These are phyloP conservation scores for Tarsius wallacei DNA, from an alignment of 2,797 vertebrate genomes.

Conservation along the genomic window DNA sequence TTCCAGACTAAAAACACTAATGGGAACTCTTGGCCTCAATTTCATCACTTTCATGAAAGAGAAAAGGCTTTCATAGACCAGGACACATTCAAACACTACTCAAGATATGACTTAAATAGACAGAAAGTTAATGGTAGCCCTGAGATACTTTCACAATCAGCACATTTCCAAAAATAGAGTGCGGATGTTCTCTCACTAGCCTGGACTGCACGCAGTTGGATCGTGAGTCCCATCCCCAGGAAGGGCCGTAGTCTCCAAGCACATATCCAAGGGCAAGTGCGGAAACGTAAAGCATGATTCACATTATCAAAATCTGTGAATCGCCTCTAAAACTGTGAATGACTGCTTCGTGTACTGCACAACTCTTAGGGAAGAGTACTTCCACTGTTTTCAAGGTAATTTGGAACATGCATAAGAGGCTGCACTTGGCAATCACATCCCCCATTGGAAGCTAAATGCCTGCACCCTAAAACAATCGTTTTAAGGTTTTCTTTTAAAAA, in stretches of 20 bases:
- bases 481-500: neutral
- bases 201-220: neutral
- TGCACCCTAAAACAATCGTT: neutral
- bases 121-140: neutral
- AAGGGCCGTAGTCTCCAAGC: neutral
- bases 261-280: neutral
- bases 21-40: conserved; percentile 60
- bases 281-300: neutral
- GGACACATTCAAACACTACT: neutral
- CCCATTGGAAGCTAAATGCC: neutral
- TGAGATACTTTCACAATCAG: conserved; percentile 49
- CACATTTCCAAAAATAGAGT: conserved; percentile 31
- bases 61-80: conserved; percentile 65
- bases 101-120: conserved; percentile 24
- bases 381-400: neutral
- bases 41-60: conserved; percentile 56
- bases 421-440: neutral
- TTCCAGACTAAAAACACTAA: conserved; percentile 61
- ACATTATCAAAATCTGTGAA: neutral
- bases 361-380: conserved; percentile 1
- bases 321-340: neutral
- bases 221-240: neutral
- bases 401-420: neutral
- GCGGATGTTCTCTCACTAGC: neutral
- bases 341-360: neutral